Percentiles rank a stretch among this genome's conserved stretches.
Conservation (phyloP, 1,140 invertebrate genomes). For the Lerema accius region DNA sequence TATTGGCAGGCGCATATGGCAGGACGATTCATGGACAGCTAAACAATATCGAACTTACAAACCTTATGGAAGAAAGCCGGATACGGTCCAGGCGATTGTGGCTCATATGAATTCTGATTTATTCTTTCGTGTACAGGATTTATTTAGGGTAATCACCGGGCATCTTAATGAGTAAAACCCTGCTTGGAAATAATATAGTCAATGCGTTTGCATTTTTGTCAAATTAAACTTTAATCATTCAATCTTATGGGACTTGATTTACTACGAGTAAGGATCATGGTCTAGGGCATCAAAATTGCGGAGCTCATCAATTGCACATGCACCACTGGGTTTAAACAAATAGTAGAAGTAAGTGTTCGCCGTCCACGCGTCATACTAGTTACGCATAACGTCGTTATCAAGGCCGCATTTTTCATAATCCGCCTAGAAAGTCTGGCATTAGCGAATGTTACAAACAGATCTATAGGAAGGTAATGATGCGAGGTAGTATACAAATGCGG, state of each 20-base stretch:
- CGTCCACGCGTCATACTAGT: no score
- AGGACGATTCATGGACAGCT: conserved; percentile 27
- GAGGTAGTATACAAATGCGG: conserved; percentile 53
- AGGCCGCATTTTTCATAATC: not conserved
- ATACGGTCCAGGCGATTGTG: not conserved
- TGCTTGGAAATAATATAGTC: no score
- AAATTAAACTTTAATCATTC: no score
- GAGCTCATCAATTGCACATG: no score
- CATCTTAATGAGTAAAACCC: no score
- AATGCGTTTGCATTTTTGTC: no score
- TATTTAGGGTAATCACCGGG: no score
- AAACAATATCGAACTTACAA: conserved; percentile 25
- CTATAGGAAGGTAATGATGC: conserved; percentile 70
- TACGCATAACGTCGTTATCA: not conserved
- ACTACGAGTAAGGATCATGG: no score
- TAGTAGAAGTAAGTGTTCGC: no score
- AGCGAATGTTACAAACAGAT: conserved; percentile 59
- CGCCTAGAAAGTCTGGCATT: conserved; percentile 24
- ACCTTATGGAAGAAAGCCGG: conserved; percentile 10
- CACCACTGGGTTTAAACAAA: not conserved
- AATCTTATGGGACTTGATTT: no score
- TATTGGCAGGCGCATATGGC: conserved; percentile 40
- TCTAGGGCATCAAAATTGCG: no score
- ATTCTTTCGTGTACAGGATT: no score
- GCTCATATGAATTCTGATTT: not conserved